Base-by-base conservation (phyloP, 2,888 invertebrate species). In the Epinotia demarniana region DNA sequence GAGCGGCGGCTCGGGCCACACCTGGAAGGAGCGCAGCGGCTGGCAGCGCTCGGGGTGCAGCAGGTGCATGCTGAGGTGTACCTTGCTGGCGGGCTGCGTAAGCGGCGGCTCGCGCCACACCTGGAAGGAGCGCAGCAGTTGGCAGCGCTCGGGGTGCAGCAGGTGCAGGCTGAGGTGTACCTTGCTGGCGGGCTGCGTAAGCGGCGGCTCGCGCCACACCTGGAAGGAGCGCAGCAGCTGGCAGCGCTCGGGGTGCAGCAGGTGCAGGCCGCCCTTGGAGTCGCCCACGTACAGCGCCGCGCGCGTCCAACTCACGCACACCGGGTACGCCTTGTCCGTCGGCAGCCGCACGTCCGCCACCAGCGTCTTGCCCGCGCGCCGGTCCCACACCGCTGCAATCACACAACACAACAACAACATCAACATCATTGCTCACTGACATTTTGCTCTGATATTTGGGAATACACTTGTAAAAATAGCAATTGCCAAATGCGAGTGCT, bases 271-370 rank as follows among this genome's bases (percentile, higher is more conserved):
- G 9, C 94, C 94, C 80, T 89, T 92, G 16, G 94, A 93, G 77
- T 94, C 94, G 13, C 94, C 94, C 57, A 94, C 85, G 77, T 94
- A 94, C 73, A 94, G 78, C 18, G 93, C 89, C 72, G 87, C 83
- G 23, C 88, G 86, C 77, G 87, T 87, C 92, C 93, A 93, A 82
- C 89, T 91, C 60, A 93, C 85, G 68, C 92, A 91, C 1, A 90
- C 90, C 39, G 93, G 93, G 78, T 91, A 92, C 43, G 90, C 89
- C 80, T 90, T 90, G 2, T 86, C 87, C 53, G 87, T 86, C 1
- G 91, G 90, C 82, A 93, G 89, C 79, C 89, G 90, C 9, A 93
- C 83, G 80, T 91, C 88, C 80, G 79, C 89, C 76, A 86, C 82
- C 73, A 95, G 76, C 8, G 92, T 83, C 83, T 91, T 92, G 23